Conservation (phyloP, 92 coral and sea anemone genomes). For the Parazoanthus atlanticus region DNA sequence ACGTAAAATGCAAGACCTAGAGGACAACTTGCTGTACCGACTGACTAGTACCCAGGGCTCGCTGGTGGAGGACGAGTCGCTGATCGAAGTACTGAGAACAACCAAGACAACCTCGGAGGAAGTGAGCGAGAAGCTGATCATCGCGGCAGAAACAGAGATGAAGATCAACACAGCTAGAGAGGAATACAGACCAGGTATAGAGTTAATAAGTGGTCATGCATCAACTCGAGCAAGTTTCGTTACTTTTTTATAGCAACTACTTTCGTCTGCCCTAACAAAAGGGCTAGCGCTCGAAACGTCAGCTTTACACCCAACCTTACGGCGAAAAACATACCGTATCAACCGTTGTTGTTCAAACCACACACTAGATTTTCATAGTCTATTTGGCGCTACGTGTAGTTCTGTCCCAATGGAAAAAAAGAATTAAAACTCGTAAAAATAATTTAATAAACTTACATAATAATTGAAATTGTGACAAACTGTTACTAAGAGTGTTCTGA, state of each 20-base stretch:
- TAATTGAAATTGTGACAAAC: too few species aligned
- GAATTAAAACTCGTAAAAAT: too few species aligned
- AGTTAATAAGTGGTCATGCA: not conserved
- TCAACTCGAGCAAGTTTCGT: not conserved
- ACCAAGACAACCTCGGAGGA: constrained; percentile 96
- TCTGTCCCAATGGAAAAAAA: too few species aligned
- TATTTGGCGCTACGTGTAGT: too few species aligned
- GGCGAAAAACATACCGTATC: too few species aligned
- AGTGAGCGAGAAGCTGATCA: constrained; percentile 94
- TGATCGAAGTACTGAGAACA: constrained; percentile 91
- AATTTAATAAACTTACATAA: too few species aligned
- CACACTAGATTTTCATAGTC: too few species aligned
- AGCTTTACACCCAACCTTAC: too few species aligned
- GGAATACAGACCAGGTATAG: constrained; percentile 93
- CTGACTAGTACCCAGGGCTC: constrained; percentile 99
- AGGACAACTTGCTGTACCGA: constrained; percentile 91
- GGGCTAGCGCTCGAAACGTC: too few species aligned
- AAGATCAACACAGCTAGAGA: constrained; percentile 98
- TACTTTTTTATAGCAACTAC: not conserved
- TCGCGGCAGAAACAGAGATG: constrained; percentile 98
- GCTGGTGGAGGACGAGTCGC: constrained; percentile 97
- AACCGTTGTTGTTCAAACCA: too few species aligned
- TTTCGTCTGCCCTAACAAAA: not conserved
- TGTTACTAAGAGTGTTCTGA: too few species aligned
- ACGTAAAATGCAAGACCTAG: constrained; percentile 97